These are phyloP conservation scores for Euproctis similis DNA, from an alignment of 2,888 invertebrate genomes.

Conservation along the genomic window DNA sequence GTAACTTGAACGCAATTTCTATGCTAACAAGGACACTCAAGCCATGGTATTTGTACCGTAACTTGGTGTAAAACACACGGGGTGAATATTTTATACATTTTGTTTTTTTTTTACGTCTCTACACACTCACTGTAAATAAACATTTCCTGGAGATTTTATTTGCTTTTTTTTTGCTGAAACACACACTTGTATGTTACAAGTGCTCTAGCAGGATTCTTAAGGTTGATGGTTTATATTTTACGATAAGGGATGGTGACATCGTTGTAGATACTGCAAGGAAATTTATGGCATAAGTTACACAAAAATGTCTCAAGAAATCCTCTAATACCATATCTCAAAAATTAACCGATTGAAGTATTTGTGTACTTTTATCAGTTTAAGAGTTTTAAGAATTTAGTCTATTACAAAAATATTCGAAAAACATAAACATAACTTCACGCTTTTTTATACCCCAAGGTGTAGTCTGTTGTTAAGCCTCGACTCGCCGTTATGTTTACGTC, in stretches of 20 bases:
- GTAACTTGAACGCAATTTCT: constrained; percentile 34
- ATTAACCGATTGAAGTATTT: too few relatives aligned
- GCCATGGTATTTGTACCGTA: constrained; percentile 41
- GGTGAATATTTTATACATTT: constrained; percentile 41
- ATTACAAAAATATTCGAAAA: too few relatives aligned
- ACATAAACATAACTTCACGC: too few relatives aligned
- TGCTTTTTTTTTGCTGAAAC: constrained; percentile 21
- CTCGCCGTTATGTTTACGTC: too few relatives aligned
- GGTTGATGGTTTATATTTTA: constrained; percentile 14
- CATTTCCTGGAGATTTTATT: constrained; percentile 25
- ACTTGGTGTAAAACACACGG: constrained; percentile 36
- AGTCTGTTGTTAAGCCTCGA: too few relatives aligned
- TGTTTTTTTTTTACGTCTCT: constrained; percentile 33
- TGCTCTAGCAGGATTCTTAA: constrained; percentile 31
- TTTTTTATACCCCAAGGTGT: too few relatives aligned
- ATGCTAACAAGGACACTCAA: constrained; percentile 42
- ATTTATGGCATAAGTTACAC: too few relatives aligned
- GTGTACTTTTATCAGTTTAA: too few relatives aligned
- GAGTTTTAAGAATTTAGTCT: too few relatives aligned
- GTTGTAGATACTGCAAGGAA: constrained; percentile 2
- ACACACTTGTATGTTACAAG: constrained; percentile 22
- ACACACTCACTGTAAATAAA: constrained; percentile 24
- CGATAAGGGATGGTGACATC: constrained; percentile 10
- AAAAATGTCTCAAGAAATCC: too few relatives aligned
- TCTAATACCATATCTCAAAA: too few relatives aligned